phyloP scores from a whole-genome alignment of 2,113 vertebrate species.

The Myiagra hebetior region DNA sequence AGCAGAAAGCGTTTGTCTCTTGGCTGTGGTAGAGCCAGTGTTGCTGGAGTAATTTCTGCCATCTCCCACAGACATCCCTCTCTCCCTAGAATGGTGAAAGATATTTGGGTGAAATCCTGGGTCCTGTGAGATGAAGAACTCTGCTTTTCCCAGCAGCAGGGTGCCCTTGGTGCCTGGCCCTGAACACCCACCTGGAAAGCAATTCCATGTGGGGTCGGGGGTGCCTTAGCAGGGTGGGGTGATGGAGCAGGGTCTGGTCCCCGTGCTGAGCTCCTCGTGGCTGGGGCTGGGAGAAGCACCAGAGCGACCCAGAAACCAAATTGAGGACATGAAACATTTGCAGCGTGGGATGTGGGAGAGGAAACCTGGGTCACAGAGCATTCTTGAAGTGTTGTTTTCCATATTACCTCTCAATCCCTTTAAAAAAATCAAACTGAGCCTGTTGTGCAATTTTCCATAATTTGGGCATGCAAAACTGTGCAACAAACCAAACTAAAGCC shows the following conservation, averaged over 20 bases:
- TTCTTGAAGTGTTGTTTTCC: neutral
- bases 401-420: neutral
- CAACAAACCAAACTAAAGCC: neutral
- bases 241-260: neutral
- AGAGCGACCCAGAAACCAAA: neutral
- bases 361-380: neutral
- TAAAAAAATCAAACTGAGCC: neutral
- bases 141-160: neutral
- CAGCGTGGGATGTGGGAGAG: neutral
- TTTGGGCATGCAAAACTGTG: neutral
- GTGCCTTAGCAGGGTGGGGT: neutral
- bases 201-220: accelerated
- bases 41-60: neutral
- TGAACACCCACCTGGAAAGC: neutral
- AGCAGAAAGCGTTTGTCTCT: neutral
- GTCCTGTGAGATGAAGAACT: neutral
- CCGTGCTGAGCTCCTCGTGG: neutral
- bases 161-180: neutral
- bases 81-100: neutral
- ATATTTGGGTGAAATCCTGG: neutral
- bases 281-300: neutral
- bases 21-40: neutral
- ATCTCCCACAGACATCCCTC: neutral
- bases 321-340: neutral
- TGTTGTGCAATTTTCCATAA: neutral